Evolutionary conservation across 1,140 invertebrate genomes (phyloP).

Genomic region (Drosophila pseudoananassae): DNA sequence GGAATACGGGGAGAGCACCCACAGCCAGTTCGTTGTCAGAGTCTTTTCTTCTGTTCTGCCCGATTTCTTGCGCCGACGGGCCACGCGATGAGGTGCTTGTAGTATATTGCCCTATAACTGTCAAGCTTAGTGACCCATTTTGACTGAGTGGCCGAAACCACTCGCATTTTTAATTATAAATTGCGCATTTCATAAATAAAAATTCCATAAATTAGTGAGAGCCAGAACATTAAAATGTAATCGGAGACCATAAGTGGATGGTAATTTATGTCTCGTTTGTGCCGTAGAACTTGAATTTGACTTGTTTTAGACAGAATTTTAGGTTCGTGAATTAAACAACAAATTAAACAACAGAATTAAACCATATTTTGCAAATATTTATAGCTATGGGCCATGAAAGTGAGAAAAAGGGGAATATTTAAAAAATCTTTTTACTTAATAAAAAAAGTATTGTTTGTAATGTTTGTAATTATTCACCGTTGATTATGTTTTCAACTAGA

Average conservation of each 20-base stretch:
- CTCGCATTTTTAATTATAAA: slow-evolving; percentile 49
- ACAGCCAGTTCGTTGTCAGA: slow-evolving; percentile 53
- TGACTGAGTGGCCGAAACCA: slow-evolving; percentile 24
- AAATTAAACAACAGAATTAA: too few relatives aligned
- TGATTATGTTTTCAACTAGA: neutral
- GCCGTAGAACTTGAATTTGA: slow-evolving; percentile 71
- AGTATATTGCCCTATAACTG: slow-evolving; percentile 73
- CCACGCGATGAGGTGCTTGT: slow-evolving; percentile 22
- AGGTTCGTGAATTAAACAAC: slow-evolving; percentile 11
- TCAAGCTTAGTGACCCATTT: slow-evolving; percentile 77
- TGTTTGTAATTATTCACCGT: too few relatives aligned
- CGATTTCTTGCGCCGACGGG: neutral
- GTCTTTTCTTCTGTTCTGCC: slow-evolving; percentile 66
- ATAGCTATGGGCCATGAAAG: slow-evolving; percentile 14
- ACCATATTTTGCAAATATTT: slow-evolving; percentile 35
- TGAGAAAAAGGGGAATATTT: neutral
- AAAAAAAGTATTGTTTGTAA: too few relatives aligned
- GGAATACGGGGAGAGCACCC: slow-evolving; percentile 18
- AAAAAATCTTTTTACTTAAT: neutral
- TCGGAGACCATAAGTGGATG: slow-evolving; percentile 59
- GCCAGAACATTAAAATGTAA: slow-evolving; percentile 43
- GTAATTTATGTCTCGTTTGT: slow-evolving; percentile 64
- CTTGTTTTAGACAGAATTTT: slow-evolving; percentile 60
- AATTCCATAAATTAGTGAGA: slow-evolving; percentile 58
- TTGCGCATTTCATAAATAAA: slow-evolving; percentile 78